Conservation (phyloP, 2,797 vertebrate genomes). For the Coranthus polyacanthus region DNA sequence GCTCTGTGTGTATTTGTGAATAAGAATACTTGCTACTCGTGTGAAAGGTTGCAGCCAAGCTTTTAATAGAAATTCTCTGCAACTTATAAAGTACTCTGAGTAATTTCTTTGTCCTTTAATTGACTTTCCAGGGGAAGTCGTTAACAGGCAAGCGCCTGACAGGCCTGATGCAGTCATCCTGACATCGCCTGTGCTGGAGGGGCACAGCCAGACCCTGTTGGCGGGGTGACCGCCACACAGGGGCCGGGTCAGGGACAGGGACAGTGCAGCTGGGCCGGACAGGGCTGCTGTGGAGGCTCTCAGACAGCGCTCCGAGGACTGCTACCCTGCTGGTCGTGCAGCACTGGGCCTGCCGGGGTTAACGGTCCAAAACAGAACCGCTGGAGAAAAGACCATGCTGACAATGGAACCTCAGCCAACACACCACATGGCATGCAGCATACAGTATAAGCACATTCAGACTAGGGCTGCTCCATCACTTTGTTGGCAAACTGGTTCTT, state of each 20-base stretch:
- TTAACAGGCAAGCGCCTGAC: conserved; percentile 95
- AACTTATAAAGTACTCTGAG: background rate
- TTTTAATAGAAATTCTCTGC: conserved; percentile 27
- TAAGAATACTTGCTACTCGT: conserved; percentile 34
- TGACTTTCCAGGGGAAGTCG: conserved; percentile 91
- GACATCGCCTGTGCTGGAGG: conserved; percentile 78
- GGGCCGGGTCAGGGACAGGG: conserved; percentile 25
- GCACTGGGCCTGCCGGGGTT: conserved; percentile 33
- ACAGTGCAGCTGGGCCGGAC: conserved; percentile 50
- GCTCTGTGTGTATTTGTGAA: conserved; percentile 45
- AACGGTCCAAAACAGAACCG: conserved; percentile 27
- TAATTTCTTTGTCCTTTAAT: conserved; percentile 34
- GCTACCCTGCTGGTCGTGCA: conserved; percentile 47
- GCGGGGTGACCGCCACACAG: conserved; percentile 37
- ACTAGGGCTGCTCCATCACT: conserved; percentile 55
- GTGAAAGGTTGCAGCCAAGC: conserved; percentile 33
- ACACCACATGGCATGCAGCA: conserved; percentile 64
- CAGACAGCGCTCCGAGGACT: conserved; percentile 47
- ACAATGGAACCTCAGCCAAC: conserved; percentile 52
- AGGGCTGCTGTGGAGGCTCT: conserved; percentile 51
- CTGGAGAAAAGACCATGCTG: conserved; percentile 44
- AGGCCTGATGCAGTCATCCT: conserved; percentile 98
- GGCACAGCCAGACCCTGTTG: conserved; percentile 39
- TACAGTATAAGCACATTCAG: conserved; percentile 74
- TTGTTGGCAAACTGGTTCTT: conserved; percentile 22